phyloP scores from a whole-genome alignment of 2,797 vertebrate species.

The Decapterus maruadsi region DNA sequence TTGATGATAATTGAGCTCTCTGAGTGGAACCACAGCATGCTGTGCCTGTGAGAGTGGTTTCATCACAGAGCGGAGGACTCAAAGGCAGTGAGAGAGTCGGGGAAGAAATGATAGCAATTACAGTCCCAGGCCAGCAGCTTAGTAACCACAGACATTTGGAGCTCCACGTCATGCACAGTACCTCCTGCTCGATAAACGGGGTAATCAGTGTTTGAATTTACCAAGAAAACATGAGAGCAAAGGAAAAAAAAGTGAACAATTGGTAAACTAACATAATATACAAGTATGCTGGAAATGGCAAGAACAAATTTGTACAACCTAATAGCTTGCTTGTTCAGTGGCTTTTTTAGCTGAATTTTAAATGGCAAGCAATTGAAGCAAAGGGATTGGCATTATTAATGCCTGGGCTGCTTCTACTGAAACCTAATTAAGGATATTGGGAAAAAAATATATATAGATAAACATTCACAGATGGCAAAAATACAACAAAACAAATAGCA shows the following conservation, averaged over 20 bases:
- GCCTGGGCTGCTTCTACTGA: conserved; percentile 29
- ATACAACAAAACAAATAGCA: conserved; percentile 47
- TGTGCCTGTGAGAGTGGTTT: conserved; percentile 28
- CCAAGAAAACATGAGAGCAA: conserved; percentile 48
- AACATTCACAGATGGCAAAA: conserved; percentile 57
- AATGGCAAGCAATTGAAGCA: conserved; percentile 46
- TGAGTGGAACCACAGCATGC: conserved; percentile 6
- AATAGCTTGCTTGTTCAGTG: conserved; percentile 54
- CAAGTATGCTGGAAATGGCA: conserved; percentile 52
- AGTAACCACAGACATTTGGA: conserved; percentile 41
- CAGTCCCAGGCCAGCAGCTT: conserved; percentile 21
- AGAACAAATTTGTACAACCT: conserved; percentile 70
- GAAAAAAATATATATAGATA: neutral
- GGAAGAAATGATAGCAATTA: conserved; percentile 38
- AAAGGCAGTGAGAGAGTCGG: conserved; percentile 3
- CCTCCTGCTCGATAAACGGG: conserved; percentile 34
- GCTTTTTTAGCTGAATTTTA: conserved; percentile 53
- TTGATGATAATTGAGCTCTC: conserved; percentile 43
- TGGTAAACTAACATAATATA: conserved; percentile 60
- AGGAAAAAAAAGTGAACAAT: conserved; percentile 37
- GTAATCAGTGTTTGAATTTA: conserved; percentile 47
- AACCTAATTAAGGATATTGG: conserved; percentile 47
- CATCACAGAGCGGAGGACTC: neutral
- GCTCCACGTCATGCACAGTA: conserved; percentile 42
- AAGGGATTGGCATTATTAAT: conserved; percentile 34